Percentiles rank a stretch among this genome's conserved stretches.
Conservation (phyloP, 2,113 vertebrate genomes). For the Pipra filicauda region DNA sequence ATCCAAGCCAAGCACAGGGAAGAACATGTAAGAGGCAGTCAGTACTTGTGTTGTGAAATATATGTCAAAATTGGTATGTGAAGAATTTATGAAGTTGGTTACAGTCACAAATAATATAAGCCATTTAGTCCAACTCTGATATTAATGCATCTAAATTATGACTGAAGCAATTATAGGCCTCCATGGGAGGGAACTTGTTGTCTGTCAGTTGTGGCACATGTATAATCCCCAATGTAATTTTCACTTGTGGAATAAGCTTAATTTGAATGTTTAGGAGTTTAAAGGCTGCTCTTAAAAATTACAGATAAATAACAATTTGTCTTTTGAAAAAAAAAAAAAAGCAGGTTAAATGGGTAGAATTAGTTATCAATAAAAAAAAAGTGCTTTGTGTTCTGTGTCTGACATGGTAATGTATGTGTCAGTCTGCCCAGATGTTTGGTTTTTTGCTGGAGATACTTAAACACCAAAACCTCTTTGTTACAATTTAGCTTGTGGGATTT, state of each 20-base stretch:
- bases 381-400: background rate
- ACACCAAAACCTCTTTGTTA: background rate
- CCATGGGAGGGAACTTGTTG: background rate
- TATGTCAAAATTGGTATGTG: background rate
- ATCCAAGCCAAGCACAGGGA: conserved; percentile 76
- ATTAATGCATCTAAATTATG: background rate
- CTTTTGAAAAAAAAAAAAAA: background rate
- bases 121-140: background rate
- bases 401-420: background rate
- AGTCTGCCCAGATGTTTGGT: background rate
- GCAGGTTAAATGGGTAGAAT: background rate
- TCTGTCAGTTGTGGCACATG: background rate
- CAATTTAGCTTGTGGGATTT: background rate
- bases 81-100: background rate
- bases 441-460: background rate
- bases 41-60: background rate
- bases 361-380: background rate
- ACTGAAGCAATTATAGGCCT: background rate
- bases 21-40: conserved; percentile 84
- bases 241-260: background rate
- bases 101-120: background rate
- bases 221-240: background rate
- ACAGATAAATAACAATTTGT: background rate
- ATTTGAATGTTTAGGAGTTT: background rate
- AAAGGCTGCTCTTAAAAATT: background rate